Evolutionary conservation across 2,888 invertebrate species (phyloP), one percentile per base, ranked within the genome.

Genomic region (Mimachlamys varia): DNA sequence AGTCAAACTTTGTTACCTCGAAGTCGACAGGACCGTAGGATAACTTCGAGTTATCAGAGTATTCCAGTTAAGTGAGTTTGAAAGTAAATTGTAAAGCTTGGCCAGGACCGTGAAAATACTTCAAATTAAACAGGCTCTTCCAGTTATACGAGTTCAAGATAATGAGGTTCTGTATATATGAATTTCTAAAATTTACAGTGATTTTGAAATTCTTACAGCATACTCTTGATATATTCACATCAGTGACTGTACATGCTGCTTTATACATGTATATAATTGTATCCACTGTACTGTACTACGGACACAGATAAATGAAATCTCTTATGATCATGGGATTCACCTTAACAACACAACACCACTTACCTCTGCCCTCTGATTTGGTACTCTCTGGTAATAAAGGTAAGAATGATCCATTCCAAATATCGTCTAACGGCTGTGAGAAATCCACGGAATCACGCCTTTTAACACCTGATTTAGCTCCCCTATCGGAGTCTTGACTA

Each of bases 391-490:
- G 91, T 12, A 93, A 88, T n/a, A 92, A 88, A 0, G 93, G 93
- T 33, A 94, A 90, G 3, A 94, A 55, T 2, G 94, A 93, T 38
- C 92, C 91, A 90, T 90, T 92, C 49, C 93, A 91, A 44, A 94
- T 90, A 53, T 94, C 93, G 87, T 94, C 94, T 89, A 94, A 90
- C 0, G 94, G 93, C 58, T 93, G 92, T 12, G 91, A 62, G 76
- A 91, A 91, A 37, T 92, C 92, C 37, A 88, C 89, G 33, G 90
- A 89, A 53, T 88, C 76, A 33, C 76, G 76, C 33, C 76, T 27
- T 76, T 88, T 88, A 19, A 27, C 53, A 88, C 50, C 49, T 88
- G 49, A 50, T 50, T 50, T 88, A 88, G 19, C 50, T 33, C 76
- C 76, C 38, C 44, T 38, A 27, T 89, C 89, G 13, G 76, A 44